Evolutionary conservation across 2,888 invertebrate species (phyloP), one percentile per base, ranked within the genome.

Genomic region (Rhaphigaster nebulosa): DNA sequence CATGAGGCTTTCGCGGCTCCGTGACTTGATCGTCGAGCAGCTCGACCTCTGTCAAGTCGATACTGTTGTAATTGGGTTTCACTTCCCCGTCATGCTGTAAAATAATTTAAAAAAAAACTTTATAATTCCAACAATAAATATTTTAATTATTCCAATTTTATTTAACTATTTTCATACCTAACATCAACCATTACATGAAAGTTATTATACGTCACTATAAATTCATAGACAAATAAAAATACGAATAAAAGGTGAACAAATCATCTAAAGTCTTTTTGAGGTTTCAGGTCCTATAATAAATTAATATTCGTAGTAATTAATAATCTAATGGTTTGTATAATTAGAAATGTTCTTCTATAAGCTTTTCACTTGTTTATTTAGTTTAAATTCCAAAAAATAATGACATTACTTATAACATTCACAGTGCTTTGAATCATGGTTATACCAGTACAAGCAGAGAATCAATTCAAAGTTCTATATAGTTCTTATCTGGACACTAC

Each of bases 11-110:
- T 90, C 98, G 95, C 0, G 97, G 96, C 0, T 94, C 95, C 89
- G 95, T 94, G 5, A 96, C 95, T 92, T 95, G 95, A 92, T 95
- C 95, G 93, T 97, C 96, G 45, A 97, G 95, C 92, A 98, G 96
- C 94, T 99, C 99, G 13, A 99, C 97, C 94, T 99, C 99, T 3
- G 97, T 96, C 91, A 99, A 95, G 94, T 99, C 99, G 60, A 99
- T 97, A 93, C 98, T 99, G 94, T 99, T 98, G 94, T 98, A 99
- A 94, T 98, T 99, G n/a, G 96, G 96, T 94, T 98, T 98, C 91
- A 97, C 94, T 88, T 84, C 45, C 0, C 45, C 84, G n/a, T 84
- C 84, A 5, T 84, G 45, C 84, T 84, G 84, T 20, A 84, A 84
- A 45, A n/a, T 45, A 84, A 70, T 70, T 29, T n/a, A n/a, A n/a